Evolutionary conservation across 1,140 invertebrate species (phyloP), one percentile per base, ranked within the genome.

Genomic region (Orchestia grillus): DNA sequence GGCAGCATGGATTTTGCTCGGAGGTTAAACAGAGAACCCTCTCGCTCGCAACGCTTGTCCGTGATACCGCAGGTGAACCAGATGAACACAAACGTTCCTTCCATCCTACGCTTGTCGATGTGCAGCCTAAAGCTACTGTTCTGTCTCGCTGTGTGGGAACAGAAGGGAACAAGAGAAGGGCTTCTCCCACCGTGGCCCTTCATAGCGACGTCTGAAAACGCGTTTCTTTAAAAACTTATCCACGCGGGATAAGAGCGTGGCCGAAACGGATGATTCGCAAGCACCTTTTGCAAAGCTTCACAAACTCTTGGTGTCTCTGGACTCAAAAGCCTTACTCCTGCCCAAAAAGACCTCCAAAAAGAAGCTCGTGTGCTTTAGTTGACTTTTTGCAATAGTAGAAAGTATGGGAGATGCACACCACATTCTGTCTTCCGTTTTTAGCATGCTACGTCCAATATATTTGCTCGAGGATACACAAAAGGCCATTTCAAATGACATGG

Each of bases 31-130:
- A 77, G 11, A 77, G 62, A 77, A 77, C 62, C 28, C 11, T 23
- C 15, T 8, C 62, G 36, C 28, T 3, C 62, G 1, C 62, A 36
- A 15, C 11, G 28, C 62, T 77, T 15, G 28, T 77, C 62, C 62
- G 62, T 77, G 15, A 77, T 15, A 3, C 62, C 62, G 11, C 62
- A 36, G 1, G 62, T 3, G 11, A 28, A 77, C 36, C 28, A 77
- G 11, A 28, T 77, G 28, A 36, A 77, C 15, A 3, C 11, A 8
- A 19, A 36, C 62, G 62, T 36, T 3, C 11, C 28, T 77, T 77
- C 15, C 28, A 77, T 77, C 62, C 28, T 77, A 77, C 36, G 62
- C 62, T 77, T 77, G 62, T 19, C 11, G 62, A 95, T 97, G 91
- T 96, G 96, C 40, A 36, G 19, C 96, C 57, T 96, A 23, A 96